Percentiles rank a stretch among this genome's conserved stretches.
phyloP scores from a whole-genome alignment of 2,888 invertebrate genomes.

The Cryptosula pallasiana region DNA sequence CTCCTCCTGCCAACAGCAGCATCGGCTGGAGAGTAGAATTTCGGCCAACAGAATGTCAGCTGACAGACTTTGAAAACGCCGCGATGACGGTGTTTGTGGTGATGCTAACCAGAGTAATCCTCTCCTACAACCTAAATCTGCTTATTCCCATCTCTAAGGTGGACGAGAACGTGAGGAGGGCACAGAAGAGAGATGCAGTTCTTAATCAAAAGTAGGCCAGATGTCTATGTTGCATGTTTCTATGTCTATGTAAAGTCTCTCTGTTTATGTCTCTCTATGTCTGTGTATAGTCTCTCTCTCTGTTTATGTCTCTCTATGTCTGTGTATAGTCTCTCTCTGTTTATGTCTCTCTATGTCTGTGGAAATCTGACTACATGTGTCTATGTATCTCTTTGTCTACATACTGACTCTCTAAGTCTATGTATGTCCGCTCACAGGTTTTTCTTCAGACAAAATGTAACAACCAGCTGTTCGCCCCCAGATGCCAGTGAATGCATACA shows the following conservation, averaged over 20 bases:
- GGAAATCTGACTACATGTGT: no score
- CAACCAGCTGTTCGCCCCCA: conserved; percentile 1
- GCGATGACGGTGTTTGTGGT: conserved; percentile 97
- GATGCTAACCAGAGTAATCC: conserved; percentile 87
- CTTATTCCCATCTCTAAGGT: conserved; percentile 91
- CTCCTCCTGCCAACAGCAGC: conserved; percentile 81
- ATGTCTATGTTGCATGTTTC: no score
- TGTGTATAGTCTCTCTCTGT: no score
- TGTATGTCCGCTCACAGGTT: not conserved
- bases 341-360: no score
- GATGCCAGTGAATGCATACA: conserved; percentile 8
- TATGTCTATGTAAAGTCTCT: no score
- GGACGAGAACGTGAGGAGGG: conserved; percentile 94
- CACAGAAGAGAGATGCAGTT: conserved; percentile 85
- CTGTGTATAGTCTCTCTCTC: no score
- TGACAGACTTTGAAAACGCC: conserved; percentile 99
- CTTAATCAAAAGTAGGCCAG: conserved; percentile 67
- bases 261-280: no score
- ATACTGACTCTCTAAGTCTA: no score
- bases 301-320: no score
- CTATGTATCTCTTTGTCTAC: no score
- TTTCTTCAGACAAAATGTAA: conserved; percentile 3
- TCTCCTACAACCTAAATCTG: conserved; percentile 91
- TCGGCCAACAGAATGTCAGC: conserved; percentile 86
- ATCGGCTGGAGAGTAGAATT: conserved; percentile 99